Conservation (phyloP, 2,113 vertebrate genomes). For the Tauraco erythrolophus region DNA sequence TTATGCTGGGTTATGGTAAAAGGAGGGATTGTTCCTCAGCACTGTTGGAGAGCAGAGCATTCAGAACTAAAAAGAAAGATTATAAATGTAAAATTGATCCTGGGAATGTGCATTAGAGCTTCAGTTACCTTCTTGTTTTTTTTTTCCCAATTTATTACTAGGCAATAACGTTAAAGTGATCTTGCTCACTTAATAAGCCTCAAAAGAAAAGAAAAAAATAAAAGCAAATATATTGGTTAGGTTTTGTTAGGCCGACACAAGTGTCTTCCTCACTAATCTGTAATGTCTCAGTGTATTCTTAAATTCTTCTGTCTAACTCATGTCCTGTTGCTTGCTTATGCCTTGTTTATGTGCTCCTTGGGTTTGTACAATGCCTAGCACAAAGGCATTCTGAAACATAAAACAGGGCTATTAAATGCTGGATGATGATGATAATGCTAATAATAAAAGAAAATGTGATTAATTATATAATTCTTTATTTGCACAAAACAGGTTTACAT, state of each 20-base stretch:
- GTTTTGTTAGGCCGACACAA: not conserved
- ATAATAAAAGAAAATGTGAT: constrained; percentile 42
- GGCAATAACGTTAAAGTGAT: not conserved
- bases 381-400: not conserved
- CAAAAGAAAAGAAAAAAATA: not conserved
- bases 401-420: not conserved
- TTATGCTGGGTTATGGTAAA: not conserved
- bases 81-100: not conserved
- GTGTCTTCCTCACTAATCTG: not conserved
- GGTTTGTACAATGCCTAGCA: not conserved
- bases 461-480: constrained; percentile 50
- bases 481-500: constrained; percentile 52
- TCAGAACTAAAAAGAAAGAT: not conserved
- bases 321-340: not conserved
- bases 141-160: not conserved
- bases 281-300: not conserved
- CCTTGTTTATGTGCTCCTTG: not conserved
- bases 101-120: not conserved
- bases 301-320: not conserved
- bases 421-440: constrained; percentile 11
- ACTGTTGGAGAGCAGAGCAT: not conserved
- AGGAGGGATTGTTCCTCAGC: not conserved
- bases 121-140: not conserved
- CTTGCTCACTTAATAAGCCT: not conserved
- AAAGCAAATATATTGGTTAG: not conserved